phyloP scores from a whole-genome alignment of 2,888 invertebrate genomes.

The Amorpha juglandis region DNA sequence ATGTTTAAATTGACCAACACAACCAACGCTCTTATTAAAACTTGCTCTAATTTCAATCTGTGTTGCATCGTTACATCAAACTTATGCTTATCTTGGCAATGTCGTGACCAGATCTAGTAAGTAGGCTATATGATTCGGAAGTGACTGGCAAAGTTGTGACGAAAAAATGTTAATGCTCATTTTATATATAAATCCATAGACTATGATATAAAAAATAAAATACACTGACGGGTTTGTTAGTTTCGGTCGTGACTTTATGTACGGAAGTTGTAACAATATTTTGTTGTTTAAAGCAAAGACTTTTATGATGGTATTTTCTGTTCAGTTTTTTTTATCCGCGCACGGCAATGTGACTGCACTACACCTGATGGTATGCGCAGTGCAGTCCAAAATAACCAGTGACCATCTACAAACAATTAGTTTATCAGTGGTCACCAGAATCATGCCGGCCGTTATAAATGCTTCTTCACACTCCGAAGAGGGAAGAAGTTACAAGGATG shows the following conservation, averaged over 20 bases:
- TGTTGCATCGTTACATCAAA: neutral
- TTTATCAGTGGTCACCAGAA: too few relatives aligned
- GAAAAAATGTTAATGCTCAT: neutral
- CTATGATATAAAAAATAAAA: conserved; percentile 9
- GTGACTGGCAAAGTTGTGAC: conserved; percentile 3
- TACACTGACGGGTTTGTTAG: conserved; percentile 8
- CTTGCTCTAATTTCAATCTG: neutral
- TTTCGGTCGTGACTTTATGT: conserved; percentile 13
- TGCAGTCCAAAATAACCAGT: too few relatives aligned
- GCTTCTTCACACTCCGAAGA: too few relatives aligned
- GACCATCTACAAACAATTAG: too few relatives aligned
- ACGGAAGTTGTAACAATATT: conserved; percentile 2
- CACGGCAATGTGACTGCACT: too few relatives aligned
- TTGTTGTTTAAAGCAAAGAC: neutral
- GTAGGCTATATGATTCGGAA: conserved; percentile 15
- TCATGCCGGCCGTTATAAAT: too few relatives aligned
- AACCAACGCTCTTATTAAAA: neutral
- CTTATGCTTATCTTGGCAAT: neutral
- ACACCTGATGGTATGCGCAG: too few relatives aligned
- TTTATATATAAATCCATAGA: conserved; percentile 9
- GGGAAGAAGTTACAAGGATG: too few relatives aligned
- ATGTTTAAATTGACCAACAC: too few relatives aligned
- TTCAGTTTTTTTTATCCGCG: too few relatives aligned
- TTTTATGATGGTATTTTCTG: neutral
- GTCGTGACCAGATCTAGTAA: conserved; percentile 16